A percentile compares a stretch with the other conserved stretches of the same genome.
phyloP scores from a whole-genome alignment of 2,888 invertebrate genomes.

The Agrotis segetum region DNA sequence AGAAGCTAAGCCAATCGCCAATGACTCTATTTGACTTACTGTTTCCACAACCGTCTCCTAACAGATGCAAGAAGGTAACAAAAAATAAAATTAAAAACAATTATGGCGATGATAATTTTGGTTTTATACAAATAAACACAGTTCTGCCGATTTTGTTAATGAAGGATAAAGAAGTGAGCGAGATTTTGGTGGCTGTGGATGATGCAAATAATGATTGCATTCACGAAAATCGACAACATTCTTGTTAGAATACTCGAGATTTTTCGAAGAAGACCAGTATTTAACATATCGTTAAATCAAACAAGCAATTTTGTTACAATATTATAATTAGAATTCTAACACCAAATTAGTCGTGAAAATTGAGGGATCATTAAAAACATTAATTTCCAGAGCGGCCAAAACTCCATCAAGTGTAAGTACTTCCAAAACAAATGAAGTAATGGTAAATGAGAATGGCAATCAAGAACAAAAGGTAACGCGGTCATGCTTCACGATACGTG shows the following conservation, averaged over 20 bases:
- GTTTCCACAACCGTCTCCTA: conserved; percentile 91
- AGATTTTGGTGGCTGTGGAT: conserved; percentile 47
- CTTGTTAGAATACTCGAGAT: neutral
- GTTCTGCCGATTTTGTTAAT: conserved; percentile 76
- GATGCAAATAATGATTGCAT: conserved; percentile 18
- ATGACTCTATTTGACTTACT: conserved; percentile 89
- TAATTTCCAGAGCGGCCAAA: conserved; percentile 49
- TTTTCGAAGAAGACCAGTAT: neutral
- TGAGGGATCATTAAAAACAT: neutral
- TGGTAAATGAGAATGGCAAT: conserved; percentile 62
- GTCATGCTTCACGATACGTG: conserved; percentile 68
- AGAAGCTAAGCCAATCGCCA: conserved; percentile 88
- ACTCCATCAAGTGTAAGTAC: conserved; percentile 38
- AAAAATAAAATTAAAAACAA: conserved; percentile 86
- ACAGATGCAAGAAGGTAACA: conserved; percentile 90
- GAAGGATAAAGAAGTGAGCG: conserved; percentile 59
- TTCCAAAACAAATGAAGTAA: conserved; percentile 58
- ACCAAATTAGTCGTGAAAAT: neutral
- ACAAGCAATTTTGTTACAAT: neutral
- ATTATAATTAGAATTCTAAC: neutral
- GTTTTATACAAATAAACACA: conserved; percentile 69
- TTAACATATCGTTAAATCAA: neutral
- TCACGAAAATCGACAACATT: conserved; percentile 30
- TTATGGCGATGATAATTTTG: conserved; percentile 83
- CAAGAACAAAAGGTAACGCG: conserved; percentile 68